Evolutionary conservation across 2,797 vertebrate genomes (phyloP).

Genomic region (Crypturellus tataupa): DNA sequence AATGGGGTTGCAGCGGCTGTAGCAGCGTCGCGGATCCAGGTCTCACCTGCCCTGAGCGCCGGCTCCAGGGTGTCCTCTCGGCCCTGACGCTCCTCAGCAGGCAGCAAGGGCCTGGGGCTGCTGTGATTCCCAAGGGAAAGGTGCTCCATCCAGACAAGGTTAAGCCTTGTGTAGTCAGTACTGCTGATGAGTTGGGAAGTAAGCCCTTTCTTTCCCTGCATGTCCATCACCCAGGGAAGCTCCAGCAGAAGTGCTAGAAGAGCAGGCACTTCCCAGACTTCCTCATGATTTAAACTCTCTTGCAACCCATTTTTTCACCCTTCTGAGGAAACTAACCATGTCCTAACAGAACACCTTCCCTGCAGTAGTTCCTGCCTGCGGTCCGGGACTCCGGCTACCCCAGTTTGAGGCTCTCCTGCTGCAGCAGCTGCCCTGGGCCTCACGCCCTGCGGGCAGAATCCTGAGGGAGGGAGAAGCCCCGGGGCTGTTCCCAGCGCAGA

Average conservation of each 20-base stretch:
- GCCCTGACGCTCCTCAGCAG: not conserved
- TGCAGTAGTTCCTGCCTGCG: not conserved
- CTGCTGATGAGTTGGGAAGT: not conserved
- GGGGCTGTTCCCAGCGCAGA: too few species aligned
- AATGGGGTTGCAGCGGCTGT: not conserved
- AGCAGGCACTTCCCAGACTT: not conserved
- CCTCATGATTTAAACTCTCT: not conserved
- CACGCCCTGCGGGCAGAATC: too few species aligned
- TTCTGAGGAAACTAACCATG: not conserved
- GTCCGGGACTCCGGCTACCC: too few species aligned
- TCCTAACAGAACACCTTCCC: not conserved
- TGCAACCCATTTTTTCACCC: not conserved
- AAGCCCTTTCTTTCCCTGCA: not conserved
- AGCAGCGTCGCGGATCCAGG: not conserved
- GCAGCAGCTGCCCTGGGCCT: too few species aligned
- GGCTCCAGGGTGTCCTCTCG: not conserved
- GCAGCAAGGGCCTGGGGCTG: not conserved
- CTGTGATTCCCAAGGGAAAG: not conserved
- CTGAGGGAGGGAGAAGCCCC: too few species aligned
- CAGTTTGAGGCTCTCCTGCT: too few species aligned
- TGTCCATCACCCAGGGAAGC: slow-evolving; percentile 10
- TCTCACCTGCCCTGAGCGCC: not conserved
- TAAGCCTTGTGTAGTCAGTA: not conserved
- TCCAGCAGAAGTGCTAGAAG: not conserved
- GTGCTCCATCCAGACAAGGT: not conserved